Conservation (phyloP, 2,113 vertebrate genomes). For the Scopus umbretta region DNA sequence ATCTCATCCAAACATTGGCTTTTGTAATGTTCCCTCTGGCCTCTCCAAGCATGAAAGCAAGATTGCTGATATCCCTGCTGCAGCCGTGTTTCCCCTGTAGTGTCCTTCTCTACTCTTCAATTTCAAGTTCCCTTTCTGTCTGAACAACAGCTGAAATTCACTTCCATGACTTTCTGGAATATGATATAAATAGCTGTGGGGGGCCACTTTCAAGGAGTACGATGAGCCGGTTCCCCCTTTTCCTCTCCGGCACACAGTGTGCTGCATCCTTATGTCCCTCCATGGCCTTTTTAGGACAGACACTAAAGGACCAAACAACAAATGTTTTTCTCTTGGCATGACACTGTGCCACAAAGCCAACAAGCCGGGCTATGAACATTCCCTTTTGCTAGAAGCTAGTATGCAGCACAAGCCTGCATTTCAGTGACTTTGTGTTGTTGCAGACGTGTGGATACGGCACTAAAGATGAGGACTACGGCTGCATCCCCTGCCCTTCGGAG, state of each 20-base stretch:
- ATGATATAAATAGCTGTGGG: not conserved
- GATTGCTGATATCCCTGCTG: not conserved
- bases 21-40: not conserved
- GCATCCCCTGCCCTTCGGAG: constrained; percentile 84
- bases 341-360: not conserved
- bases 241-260: rapidly evolving
- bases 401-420: not conserved
- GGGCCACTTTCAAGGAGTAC: not conserved
- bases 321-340: not conserved
- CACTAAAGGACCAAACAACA: not conserved
- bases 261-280: not conserved
- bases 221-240: not conserved
- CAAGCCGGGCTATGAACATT: rapidly evolving
- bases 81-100: not conserved
- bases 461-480: constrained; percentile 91
- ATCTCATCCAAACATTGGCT: not conserved
- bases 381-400: not conserved
- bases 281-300: not conserved
- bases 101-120: not conserved
- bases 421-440: not conserved
- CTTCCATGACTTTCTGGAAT: not conserved
- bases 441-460: constrained; percentile 91
- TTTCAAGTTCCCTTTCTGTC: not conserved
- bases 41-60: not conserved
- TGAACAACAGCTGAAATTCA: not conserved